phyloP scores from a whole-genome alignment of 2,888 invertebrate species.

The Girardia tigrina region DNA sequence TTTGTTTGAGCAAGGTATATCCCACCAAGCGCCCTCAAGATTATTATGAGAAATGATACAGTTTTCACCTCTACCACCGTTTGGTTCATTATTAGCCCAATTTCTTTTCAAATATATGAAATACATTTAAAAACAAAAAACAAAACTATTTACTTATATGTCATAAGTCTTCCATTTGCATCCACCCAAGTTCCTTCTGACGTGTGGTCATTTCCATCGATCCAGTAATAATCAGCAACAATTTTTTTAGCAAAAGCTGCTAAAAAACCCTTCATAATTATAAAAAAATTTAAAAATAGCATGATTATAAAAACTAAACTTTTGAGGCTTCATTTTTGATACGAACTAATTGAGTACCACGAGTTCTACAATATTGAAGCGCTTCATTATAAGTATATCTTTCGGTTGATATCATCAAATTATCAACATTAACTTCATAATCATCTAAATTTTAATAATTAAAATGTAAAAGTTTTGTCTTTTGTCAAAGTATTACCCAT shows the following conservation, averaged over 20 bases:
- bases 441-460: too few species aligned
- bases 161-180: not conserved
- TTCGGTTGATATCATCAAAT: not conserved
- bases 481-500: not conserved
- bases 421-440: not conserved
- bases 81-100: not conserved
- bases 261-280: not conserved
- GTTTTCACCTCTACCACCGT: not conserved
- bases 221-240: not conserved
- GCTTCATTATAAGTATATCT: not conserved
- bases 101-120: not conserved
- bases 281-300: too few species aligned
- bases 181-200: not conserved
- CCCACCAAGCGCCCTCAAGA: not conserved
- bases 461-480: too few species aligned
- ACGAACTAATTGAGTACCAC: not conserved
- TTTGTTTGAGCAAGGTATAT: not conserved
- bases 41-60: not conserved
- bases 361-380: not conserved
- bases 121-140: not conserved
- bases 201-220: slow-evolving; percentile 8
- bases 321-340: not conserved
- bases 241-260: not conserved
- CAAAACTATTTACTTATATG: not conserved
- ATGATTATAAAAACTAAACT: not conserved